Base-by-base conservation (phyloP, 2,888 invertebrate genomes). In the Prenolepis imparis region DNA sequence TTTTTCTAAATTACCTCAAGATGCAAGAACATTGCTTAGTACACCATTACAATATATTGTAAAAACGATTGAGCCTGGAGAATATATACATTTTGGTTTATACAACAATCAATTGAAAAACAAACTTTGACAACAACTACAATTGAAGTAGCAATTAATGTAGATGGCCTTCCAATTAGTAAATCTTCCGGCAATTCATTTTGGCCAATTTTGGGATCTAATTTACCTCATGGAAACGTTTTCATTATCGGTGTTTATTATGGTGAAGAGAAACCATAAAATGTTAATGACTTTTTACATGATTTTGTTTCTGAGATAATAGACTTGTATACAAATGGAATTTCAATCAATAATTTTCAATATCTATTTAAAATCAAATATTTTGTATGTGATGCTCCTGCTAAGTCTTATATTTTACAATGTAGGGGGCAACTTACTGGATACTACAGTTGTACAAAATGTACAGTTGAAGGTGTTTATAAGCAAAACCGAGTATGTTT, bases 351-450 rank as follows among this genome's bases (percentile, higher is more conserved):
- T 39, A 64, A 64, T 64, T 64, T 3, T 39, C 1, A 11, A 39
- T 64, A 39, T 64, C 64, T 4, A 9, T 64, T 64, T 64, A 64
- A 64, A 64, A 39, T 64, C 9, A 64, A 64, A 12, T 64, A 64
- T 39, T 55, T 84, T 59, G 67, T 87, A 12, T 84, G 84, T 55
- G 86, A 87, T 82, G 75, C 81, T 12, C 86, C 87, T 32, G 88
- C 89, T n/a, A 88, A 88, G 80, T 73, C 89, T 28, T 87, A 57
- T 64, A 68, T 88, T 59, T 55, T 82, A 5, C 66, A 81, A 55
- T 64, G 64, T 24, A 88, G 82, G 73, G 78, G 84, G 11, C 86
- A 88, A n/a, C n/a, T n/a, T 78, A 67, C 68, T 41, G 89, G 86
- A 2, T 88, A 84, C 44, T n/a, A 57, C 28, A 66, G 61, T 32